Percentiles rank a stretch among this genome's conserved stretches.
These are phyloP conservation scores for Silurus aristotelis DNA, from an alignment of 2,797 vertebrate genomes.

Conservation along the genomic window DNA sequence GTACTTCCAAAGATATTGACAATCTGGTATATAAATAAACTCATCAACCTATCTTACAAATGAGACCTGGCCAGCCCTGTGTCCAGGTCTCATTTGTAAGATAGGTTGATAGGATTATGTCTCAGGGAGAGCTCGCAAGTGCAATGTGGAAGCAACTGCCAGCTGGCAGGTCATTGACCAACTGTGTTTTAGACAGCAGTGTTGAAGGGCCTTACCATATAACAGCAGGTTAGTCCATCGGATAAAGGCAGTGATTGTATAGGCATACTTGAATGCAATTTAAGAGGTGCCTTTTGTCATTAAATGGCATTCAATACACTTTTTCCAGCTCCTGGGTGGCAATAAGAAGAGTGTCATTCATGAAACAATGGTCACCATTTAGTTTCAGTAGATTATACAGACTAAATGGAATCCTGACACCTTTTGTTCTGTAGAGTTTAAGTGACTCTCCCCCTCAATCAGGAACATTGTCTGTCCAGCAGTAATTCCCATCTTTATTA, in stretches of 20 bases:
- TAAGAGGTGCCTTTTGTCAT: background rate
- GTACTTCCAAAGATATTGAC: background rate
- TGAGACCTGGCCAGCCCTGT: background rate
- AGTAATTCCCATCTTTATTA: background rate
- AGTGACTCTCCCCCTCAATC: background rate
- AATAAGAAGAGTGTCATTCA: background rate
- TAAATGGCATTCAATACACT: background rate
- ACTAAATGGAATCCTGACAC: background rate
- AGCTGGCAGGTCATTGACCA: background rate
- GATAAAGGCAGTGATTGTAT: background rate
- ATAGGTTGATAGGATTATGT: too few relatives aligned
- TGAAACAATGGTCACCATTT: background rate
- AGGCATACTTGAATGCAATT: background rate
- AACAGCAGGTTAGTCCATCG: background rate
- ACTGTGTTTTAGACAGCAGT: background rate
- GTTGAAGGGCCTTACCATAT: background rate
- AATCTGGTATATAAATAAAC: conserved; percentile 1
- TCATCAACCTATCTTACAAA: background rate
- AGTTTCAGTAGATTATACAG: background rate
- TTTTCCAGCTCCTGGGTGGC: background rate
- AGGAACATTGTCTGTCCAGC: background rate
- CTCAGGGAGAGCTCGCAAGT: background rate
- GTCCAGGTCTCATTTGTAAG: too few relatives aligned
- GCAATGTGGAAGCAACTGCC: background rate
- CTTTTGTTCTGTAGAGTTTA: background rate